Evolutionary conservation across 2,797 vertebrate genomes (phyloP), one percentile per base, ranked within the genome.

Genomic region (Holocentrus rufus): DNA sequence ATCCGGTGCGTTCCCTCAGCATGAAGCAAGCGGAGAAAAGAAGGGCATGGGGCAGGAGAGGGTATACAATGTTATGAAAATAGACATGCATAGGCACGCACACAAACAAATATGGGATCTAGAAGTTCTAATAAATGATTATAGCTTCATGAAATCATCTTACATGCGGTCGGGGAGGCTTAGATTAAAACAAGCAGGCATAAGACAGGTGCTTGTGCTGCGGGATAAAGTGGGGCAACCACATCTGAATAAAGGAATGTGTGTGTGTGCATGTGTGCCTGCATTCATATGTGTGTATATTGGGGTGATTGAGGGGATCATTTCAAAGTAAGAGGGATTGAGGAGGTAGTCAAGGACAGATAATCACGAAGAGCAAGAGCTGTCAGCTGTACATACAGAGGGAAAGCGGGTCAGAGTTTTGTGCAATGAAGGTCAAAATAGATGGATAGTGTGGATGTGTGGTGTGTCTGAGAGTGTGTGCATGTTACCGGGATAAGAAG

Each of bases 301-400:
- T 59, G 58, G 56, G 44, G 50, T 82, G 68, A 88, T 82, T 79
- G 70, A 84, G 69, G 72, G 88, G 91, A 93, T 93, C 83, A 87
- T 79, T 87, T 90, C 74, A 75, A 80, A 80, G 75, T 80, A 77
- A 81, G 59, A 70, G 84, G 78, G 80, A 87, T 85, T 87, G 79
- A 86, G 85, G 82, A 90, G 80, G 2, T 23, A 76, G 89, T 90
- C 87, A 90, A 88, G 87, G 83, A 91, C 89, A 87, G 77, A 90
- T 85, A 87, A 91, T 87, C 87, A 91, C 85, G 85, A 62, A 74
- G 80, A 88, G 83, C 77, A 42, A 77, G 82, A 87, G 83, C 90
- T 89, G 83, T 92, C 87, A 92, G 90, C 83, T 89, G 84, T 89
- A 85, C 86, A 92, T 82, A 91, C 88, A 84, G 66, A 92, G 75